Base-by-base conservation (phyloP, 2,113 vertebrate species). In the Coryphaenoides rupestris region DNA sequence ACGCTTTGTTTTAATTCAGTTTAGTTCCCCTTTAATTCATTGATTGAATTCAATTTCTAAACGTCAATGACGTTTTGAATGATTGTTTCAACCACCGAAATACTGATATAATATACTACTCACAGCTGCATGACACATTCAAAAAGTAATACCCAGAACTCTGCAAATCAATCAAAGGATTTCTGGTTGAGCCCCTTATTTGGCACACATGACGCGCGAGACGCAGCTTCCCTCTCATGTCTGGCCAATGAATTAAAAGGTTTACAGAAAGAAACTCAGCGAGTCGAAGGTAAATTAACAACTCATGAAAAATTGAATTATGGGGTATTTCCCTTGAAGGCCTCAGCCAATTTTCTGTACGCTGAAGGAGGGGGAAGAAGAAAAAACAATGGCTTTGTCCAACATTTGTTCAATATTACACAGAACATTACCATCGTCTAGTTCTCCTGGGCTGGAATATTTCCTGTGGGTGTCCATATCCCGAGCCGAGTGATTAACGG, bases 401-500 rank as follows among this genome's bases (percentile, higher is more conserved):
- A 50, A 22, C 60, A 23, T 24, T 23, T 63, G 55, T 49, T 69
- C 14, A 4, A 1, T 14, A 16, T 65, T 26, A 50, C 24, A 21
- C n/a, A 59, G 1, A 45, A 24, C 60, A 26, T 0, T 40, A 40
- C 9, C 45, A 33, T 17, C 17, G 16, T 45, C 16, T 62, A 40
- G 33, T 40, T 40, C 47, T 50, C 47, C n/a, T 50, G 47, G 17
- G 17, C 47, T 50, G n/a, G n/a, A n/a, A 50, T 50, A 10, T 40
- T 40, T 40, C 47, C n/a, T 3, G 16, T 17, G 47, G 47, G 47
- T n/a, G 47, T 50, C n/a, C n/a, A n/a, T n/a, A 1, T 50, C 47
- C 16, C 47, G 49, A 58, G 33, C 45, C 17, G 33, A 14, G 46
- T 61, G 57, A 33, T 26, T 12, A 70, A 50, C n/a, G 47, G 15